Conservation (phyloP, 1,140 invertebrate genomes). For the Orius laevigatus region DNA sequence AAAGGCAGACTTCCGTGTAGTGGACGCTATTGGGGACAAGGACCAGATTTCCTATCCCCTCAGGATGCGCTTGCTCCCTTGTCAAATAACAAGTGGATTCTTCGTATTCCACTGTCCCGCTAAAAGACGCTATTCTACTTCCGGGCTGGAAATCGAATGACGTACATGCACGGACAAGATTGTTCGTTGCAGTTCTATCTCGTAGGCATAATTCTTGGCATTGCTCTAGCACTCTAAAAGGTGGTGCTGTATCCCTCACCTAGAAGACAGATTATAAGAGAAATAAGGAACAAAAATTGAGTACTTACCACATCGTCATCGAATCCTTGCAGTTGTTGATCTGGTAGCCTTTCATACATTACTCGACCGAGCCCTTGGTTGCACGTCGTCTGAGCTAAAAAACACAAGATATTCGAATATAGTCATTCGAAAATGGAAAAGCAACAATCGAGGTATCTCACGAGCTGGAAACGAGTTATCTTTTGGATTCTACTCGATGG, state of each 20-base stretch:
- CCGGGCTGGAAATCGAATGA: slow-evolving; percentile 84
- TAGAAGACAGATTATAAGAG: slow-evolving; percentile 23
- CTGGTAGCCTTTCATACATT: slow-evolving; percentile 72
- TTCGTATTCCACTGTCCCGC: slow-evolving; percentile 67
- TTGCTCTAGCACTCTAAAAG: slow-evolving; percentile 70
- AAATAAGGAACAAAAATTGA: neutral
- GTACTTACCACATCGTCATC: slow-evolving; percentile 66
- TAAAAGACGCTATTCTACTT: slow-evolving; percentile 60
- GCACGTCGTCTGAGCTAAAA: slow-evolving; percentile 71
- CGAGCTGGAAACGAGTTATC: too few species aligned
- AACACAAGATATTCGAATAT: slow-evolving; percentile 15
- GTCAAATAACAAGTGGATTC: slow-evolving; percentile 80
- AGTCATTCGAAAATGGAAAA: slow-evolving; percentile 3
- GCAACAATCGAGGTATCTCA: neutral
- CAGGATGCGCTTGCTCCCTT: slow-evolving; percentile 62
- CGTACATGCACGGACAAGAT: slow-evolving; percentile 60
- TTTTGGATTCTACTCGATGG: too few species aligned
- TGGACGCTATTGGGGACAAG: slow-evolving; percentile 71
- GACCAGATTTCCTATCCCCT: slow-evolving; percentile 71
- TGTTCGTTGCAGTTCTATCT: slow-evolving; percentile 60
- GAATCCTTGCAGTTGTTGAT: slow-evolving; percentile 73
- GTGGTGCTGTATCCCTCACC: slow-evolving; percentile 61
- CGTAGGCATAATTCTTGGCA: slow-evolving; percentile 65
- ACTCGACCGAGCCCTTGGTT: slow-evolving; percentile 72
- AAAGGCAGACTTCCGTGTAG: slow-evolving; percentile 75